phyloP scores from a whole-genome alignment of 2,113 vertebrate species.

The Plestiodon gilberti region DNA sequence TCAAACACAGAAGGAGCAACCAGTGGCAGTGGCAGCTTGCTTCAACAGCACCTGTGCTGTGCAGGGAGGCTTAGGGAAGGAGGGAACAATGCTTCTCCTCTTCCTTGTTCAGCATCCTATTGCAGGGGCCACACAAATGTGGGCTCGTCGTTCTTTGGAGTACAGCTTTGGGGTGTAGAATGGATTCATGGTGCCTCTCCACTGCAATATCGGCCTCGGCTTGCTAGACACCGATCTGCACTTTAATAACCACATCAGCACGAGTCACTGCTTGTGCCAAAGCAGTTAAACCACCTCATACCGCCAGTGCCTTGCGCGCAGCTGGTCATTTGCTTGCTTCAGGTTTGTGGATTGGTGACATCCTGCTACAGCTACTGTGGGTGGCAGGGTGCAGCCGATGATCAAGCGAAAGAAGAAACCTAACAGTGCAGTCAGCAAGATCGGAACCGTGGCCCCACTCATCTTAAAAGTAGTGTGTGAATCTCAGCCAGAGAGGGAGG shows the following conservation, averaged over 20 bases:
- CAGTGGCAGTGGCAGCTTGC: neutral
- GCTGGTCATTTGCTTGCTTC: neutral
- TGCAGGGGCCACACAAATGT: neutral
- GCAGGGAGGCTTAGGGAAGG: neutral
- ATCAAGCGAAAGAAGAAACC: neutral
- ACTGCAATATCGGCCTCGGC: no score
- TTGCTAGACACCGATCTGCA: neutral
- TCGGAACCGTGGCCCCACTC: neutral
- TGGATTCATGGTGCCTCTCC: no score
- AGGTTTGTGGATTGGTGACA: rapidly evolving
- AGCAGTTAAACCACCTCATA: neutral
- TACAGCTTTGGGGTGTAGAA: neutral
- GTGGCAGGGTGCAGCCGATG: neutral
- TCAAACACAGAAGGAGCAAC: neutral
- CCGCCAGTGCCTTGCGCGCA: no score
- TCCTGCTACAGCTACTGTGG: neutral
- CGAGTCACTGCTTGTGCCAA: neutral
- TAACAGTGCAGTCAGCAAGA: neutral
- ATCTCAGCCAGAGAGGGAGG: constrained; percentile 15
- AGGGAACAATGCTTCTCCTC: neutral
- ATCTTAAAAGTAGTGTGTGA: neutral
- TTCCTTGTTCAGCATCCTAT: neutral
- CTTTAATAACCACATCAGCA: neutral
- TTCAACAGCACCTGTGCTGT: neutral
- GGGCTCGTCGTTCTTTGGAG: neutral